Percentiles rank a stretch among this genome's conserved stretches.
Evolutionary conservation across 2,888 invertebrate genomes (phyloP).

Genomic region (Furcula furcula): DNA sequence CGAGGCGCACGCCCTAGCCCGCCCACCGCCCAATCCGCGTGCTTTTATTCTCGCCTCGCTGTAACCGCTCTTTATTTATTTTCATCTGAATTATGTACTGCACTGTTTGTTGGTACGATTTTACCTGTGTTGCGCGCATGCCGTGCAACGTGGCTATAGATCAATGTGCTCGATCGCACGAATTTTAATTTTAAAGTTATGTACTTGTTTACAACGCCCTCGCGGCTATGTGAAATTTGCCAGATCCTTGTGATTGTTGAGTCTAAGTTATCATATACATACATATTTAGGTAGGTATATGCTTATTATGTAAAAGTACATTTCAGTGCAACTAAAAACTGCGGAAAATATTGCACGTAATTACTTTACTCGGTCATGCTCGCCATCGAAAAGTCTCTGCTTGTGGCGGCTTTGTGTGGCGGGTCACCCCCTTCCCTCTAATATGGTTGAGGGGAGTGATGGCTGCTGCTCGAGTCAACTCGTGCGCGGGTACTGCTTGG

Average conservation of each 20-base stretch:
- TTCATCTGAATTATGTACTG: slow-evolving; percentile 56
- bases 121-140: slow-evolving; percentile 38
- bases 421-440: too few species aligned
- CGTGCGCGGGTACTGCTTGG: too few species aligned
- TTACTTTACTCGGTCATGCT: too few species aligned
- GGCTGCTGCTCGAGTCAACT: too few species aligned
- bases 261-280: slow-evolving; percentile 29
- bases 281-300: too few species aligned
- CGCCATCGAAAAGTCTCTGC: too few species aligned
- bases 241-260: slow-evolving; percentile 26
- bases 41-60: slow-evolving; percentile 31
- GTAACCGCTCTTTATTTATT: slow-evolving; percentile 50
- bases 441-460: too few species aligned
- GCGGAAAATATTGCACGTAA: not conserved
- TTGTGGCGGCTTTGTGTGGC: too few species aligned
- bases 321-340: not conserved
- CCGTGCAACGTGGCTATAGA: slow-evolving; percentile 19
- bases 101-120: slow-evolving; percentile 39
- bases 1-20: slow-evolving; percentile 41
- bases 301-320: not conserved
- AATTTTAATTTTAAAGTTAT: slow-evolving; percentile 32
- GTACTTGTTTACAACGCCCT: slow-evolving; percentile 27
- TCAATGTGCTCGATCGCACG: slow-evolving; percentile 38
- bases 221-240: slow-evolving; percentile 19
- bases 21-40: slow-evolving; percentile 61